Conservation (phyloP, 2,888 invertebrate species). For the Melanotus villosus region DNA sequence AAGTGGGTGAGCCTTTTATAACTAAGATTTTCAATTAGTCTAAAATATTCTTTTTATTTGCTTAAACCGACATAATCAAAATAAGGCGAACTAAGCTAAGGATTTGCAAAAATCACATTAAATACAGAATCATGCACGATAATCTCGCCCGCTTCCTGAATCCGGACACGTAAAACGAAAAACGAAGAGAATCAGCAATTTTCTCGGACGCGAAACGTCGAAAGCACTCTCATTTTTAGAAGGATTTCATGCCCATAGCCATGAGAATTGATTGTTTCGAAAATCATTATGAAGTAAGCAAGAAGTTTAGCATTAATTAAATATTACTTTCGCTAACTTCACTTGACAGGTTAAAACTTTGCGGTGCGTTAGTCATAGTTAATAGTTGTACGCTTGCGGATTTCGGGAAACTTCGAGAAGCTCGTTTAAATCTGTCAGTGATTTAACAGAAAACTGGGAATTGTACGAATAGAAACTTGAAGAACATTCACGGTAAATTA, state of each 20-base stretch:
- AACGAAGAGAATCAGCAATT: slow-evolving; percentile 8
- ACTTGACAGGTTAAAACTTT: slow-evolving; percentile 22
- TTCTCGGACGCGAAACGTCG: slow-evolving; percentile 13
- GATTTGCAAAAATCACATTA: slow-evolving; percentile 11
- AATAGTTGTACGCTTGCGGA: slow-evolving; percentile 23
- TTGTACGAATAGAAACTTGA: neutral
- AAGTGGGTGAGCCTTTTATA: too few species aligned
- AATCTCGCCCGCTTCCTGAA: slow-evolving; percentile 13
- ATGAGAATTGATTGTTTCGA: slow-evolving; percentile 6
- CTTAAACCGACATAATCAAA: too few species aligned
- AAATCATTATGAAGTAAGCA: slow-evolving; percentile 6
- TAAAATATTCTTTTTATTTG: too few species aligned
- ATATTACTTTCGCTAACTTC: slow-evolving; percentile 19
- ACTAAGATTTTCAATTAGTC: too few species aligned
- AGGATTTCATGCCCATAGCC: neutral
- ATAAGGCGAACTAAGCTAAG: too few species aligned
- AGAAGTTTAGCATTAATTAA: slow-evolving; percentile 22
- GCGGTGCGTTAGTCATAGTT: slow-evolving; percentile 26
- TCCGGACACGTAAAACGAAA: slow-evolving; percentile 2
- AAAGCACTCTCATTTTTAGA: neutral
- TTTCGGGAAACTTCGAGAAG: slow-evolving; percentile 8
- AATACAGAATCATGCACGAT: slow-evolving; percentile 17
- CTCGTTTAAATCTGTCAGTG: slow-evolving; percentile 14
- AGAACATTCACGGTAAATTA: neutral
- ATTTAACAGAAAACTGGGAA: slow-evolving; percentile 23